These are phyloP conservation scores for Siderastrea radians DNA, from an alignment of 92 coral and sea anemone species.

Conservation along the genomic window DNA sequence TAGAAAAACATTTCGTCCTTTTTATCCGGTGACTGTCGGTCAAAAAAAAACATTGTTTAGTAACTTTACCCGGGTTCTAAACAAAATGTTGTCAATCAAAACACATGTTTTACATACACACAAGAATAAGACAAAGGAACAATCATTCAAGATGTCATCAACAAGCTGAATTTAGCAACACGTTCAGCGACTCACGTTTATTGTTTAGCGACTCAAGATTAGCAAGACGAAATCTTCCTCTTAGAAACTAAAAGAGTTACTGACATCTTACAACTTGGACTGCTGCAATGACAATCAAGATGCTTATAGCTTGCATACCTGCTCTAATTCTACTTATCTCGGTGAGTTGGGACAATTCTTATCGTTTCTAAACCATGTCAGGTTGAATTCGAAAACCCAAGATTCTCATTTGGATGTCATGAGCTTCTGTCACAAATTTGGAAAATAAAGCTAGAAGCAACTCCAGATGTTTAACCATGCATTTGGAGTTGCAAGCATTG, in stretches of 20 bases:
- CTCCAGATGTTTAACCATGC: too few relatives aligned
- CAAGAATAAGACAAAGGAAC: constrained; percentile 8
- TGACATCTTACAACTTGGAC: not conserved
- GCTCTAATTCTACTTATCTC: constrained; percentile 1
- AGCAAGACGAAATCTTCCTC: not conserved
- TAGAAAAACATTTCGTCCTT: not conserved
- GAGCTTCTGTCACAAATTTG: not conserved
- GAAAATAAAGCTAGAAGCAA: not conserved
- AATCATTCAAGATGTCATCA: constrained; percentile 16
- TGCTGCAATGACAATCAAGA: not conserved
- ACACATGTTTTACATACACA: constrained; percentile 19
- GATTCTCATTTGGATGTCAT: not conserved
- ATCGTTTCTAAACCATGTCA: not conserved
- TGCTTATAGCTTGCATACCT: not conserved
- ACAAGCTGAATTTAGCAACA: constrained; percentile 26
- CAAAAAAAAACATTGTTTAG: constrained; percentile 1
- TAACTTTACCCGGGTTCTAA: not conserved
- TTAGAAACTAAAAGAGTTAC: not conserved
- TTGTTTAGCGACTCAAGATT: not conserved
- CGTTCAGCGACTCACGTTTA: not conserved
- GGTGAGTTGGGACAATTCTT: constrained; percentile 21
- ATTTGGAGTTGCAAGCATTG: too few relatives aligned
- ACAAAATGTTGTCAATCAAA: not conserved
- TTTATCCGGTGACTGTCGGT: not conserved
- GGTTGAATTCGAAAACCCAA: not conserved